phyloP scores from a whole-genome alignment of 2,888 invertebrate species.

The Galerucella pusilla region DNA sequence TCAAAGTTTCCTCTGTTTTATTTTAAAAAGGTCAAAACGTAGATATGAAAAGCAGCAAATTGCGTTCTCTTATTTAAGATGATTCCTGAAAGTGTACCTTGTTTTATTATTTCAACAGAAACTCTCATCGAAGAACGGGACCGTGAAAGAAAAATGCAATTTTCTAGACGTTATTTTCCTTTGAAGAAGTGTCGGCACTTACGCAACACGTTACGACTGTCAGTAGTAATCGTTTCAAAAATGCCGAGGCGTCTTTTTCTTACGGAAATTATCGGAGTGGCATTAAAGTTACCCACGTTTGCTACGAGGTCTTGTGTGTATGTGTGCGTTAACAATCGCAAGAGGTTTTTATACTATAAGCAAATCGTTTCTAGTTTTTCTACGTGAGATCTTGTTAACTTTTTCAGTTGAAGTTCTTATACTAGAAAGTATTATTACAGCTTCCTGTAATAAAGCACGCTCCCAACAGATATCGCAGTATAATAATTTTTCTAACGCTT shows the following conservation, averaged over 20 bases:
- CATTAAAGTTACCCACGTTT: slow-evolving; percentile 17
- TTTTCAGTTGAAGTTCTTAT: too few species aligned
- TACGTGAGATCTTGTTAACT: slow-evolving; percentile 11
- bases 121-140: slow-evolving; percentile 6
- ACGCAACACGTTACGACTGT: slow-evolving; percentile 35
- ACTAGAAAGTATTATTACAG: too few species aligned
- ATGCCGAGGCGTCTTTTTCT: slow-evolving; percentile 26
- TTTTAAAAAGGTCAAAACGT: slow-evolving; percentile 4
- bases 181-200: slow-evolving; percentile 35
- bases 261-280: slow-evolving; percentile 22
- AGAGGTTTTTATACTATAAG: slow-evolving; percentile 17
- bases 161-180: slow-evolving; percentile 30
- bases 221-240: slow-evolving; percentile 36
- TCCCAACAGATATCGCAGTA: too few species aligned
- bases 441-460: too few species aligned
- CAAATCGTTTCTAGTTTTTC: slow-evolving; percentile 20
- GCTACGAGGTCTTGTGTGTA: slow-evolving; percentile 1
- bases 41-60: slow-evolving; percentile 19
- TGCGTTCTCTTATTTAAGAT: slow-evolving; percentile 20
- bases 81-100: slow-evolving; percentile 26
- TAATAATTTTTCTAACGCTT: too few species aligned
- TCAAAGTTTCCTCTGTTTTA: too few species aligned
- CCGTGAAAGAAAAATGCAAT: slow-evolving; percentile 29
- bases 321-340: slow-evolving; percentile 15
- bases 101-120: slow-evolving; percentile 30